Evolutionary conservation across 2,888 invertebrate species (phyloP).

Genomic region (Chloroclysta siterata): DNA sequence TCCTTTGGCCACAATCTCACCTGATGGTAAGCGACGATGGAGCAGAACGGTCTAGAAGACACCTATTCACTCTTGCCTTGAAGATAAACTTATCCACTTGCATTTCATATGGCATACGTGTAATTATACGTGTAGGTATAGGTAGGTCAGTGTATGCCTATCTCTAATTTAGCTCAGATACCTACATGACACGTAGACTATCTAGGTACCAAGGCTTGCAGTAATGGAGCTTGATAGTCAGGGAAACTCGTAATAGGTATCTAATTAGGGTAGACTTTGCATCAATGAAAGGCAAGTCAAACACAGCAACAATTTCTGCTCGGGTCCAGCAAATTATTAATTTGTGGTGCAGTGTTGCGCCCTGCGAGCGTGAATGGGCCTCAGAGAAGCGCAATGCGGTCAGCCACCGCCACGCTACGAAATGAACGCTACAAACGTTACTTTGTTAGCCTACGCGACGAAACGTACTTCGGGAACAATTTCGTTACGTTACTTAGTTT

Average conservation of each 20-base stretch:
- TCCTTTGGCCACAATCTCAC: too few relatives aligned
- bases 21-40: too few relatives aligned
- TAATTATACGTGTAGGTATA: too few relatives aligned
- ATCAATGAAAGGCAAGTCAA: slow-evolving; percentile 6
- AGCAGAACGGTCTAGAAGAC: too few relatives aligned
- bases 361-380: slow-evolving; percentile 33
- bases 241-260: background rate
- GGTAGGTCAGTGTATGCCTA: too few relatives aligned
- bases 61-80: too few relatives aligned
- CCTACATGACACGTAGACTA: too few relatives aligned
- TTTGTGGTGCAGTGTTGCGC: slow-evolving; percentile 30
- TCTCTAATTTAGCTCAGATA: too few relatives aligned
- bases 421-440: slow-evolving; percentile 30
- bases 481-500: slow-evolving; percentile 4
- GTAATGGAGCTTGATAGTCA: too few relatives aligned
- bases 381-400: slow-evolving; percentile 48
- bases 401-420: slow-evolving; percentile 22
- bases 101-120: too few relatives aligned
- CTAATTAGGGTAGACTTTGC: background rate
- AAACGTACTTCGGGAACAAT: slow-evolving; percentile 13
- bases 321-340: slow-evolving; percentile 24
- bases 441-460: slow-evolving; percentile 16
- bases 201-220: too few relatives aligned
- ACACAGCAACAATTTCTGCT: slow-evolving; percentile 11
- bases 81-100: too few relatives aligned